A percentile compares a stretch with the other conserved stretches of the same genome.
Evolutionary conservation across 2,797 vertebrate genomes (phyloP).

Genomic region (Austrolebias charrua): DNA sequence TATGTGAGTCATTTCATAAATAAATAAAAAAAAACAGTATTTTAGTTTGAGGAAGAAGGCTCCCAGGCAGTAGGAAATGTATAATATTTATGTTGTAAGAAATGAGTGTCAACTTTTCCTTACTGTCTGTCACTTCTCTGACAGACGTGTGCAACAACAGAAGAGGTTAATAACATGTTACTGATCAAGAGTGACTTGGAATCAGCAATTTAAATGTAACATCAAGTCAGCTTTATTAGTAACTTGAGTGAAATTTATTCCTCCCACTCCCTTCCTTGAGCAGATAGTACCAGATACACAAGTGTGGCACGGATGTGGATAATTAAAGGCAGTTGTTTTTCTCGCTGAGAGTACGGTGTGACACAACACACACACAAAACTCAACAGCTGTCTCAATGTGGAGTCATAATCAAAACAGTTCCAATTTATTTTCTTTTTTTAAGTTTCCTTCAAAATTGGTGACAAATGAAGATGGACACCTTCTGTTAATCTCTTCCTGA

Average conservation of each 20-base stretch:
- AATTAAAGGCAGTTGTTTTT: conserved; percentile 67
- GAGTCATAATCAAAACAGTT: not conserved
- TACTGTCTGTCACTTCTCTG: not conserved
- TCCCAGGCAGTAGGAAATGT: no score
- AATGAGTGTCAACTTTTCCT: not conserved
- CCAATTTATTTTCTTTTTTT: not conserved
- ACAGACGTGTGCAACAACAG: conserved; percentile 1
- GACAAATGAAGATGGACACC: not conserved
- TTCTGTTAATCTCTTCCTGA: not conserved
- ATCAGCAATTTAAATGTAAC: conserved; percentile 32
- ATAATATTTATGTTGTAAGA: no score
- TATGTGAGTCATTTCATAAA: no score
- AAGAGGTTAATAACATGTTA: conserved; percentile 10
- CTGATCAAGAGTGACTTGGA: conserved; percentile 21
- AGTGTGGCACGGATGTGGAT: conserved; percentile 17
- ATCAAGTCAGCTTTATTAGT: conserved; percentile 38
- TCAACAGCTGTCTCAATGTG: conserved; percentile 1
- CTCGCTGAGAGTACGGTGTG: conserved; percentile 32
- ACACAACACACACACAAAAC: conserved; percentile 12
- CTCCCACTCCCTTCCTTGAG: conserved; percentile 21
- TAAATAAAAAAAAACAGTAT: no score
- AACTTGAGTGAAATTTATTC: conserved; percentile 26
- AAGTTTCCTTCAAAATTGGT: no score
- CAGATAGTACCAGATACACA: conserved; percentile 29
- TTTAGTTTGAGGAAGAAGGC: no score